phyloP scores from a whole-genome alignment of 1,140 invertebrate genomes.

The Tachypleus tridentatus region DNA sequence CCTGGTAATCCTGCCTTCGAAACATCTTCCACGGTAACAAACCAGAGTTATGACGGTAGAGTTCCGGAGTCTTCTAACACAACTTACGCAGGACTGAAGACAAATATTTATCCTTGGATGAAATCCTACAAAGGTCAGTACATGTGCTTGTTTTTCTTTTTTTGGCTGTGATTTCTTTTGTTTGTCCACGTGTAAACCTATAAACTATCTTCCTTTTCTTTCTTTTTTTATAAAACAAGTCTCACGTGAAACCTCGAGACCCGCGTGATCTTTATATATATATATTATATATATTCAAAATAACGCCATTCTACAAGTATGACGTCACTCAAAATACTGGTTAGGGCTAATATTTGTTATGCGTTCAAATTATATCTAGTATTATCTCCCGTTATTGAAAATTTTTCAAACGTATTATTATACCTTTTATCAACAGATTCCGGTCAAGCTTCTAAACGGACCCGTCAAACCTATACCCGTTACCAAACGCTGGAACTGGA shows the following conservation, averaged over 20 bases:
- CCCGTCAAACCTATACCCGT: slow-evolving; percentile 75
- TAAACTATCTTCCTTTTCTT: neutral
- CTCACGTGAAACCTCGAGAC: neutral
- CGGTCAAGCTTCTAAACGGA: slow-evolving; percentile 44
- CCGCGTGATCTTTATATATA: neutral
- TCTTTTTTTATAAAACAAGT: neutral
- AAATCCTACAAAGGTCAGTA: slow-evolving; percentile 23
- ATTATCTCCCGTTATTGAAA: no score
- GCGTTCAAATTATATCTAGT: no score
- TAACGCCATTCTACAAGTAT: neutral
- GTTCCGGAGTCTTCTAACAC: neutral
- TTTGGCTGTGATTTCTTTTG: neutral
- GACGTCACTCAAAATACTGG: neutral
- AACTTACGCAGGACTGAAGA: neutral
- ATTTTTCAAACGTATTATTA: no score
- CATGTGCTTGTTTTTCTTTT: neutral
- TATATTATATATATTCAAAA: no score
- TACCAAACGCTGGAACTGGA: slow-evolving; percentile 83
- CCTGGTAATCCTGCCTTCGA: slow-evolving; percentile 21
- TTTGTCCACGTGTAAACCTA: neutral
- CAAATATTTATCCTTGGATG: slow-evolving; percentile 24
- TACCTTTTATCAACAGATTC: slow-evolving; percentile 15
- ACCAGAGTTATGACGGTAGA: slow-evolving; percentile 14
- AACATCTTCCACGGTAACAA: slow-evolving; percentile 20
- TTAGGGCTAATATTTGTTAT: neutral